Evolutionary conservation across 2,888 invertebrate genomes (phyloP).

Genomic region (Leptinotarsa peninsularis): DNA sequence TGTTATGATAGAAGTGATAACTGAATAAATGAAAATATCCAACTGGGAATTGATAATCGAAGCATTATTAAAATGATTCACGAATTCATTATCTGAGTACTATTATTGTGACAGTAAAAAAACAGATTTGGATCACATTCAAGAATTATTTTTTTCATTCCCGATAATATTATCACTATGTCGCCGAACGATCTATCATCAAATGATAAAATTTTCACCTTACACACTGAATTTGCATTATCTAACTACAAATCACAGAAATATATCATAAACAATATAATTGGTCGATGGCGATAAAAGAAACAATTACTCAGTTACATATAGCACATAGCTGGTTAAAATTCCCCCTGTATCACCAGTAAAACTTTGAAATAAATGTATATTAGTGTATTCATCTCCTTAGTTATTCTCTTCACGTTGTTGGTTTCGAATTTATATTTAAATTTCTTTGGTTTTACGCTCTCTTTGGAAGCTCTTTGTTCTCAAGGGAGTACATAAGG

Average conservation of each 20-base stretch:
- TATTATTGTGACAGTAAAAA: too few relatives aligned
- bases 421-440: slow-evolving; percentile 26
- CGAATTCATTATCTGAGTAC: too few relatives aligned
- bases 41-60: too few relatives aligned
- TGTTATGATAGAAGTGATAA: too few relatives aligned
- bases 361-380: slow-evolving; percentile 17
- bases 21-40: too few relatives aligned
- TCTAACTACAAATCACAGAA: not conserved
- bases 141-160: too few relatives aligned
- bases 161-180: too few relatives aligned
- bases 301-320: not conserved
- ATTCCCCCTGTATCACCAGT: slow-evolving; percentile 3
- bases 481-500: slow-evolving; percentile 2
- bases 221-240: too few relatives aligned
- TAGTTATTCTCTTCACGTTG: slow-evolving; percentile 22
- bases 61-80: too few relatives aligned
- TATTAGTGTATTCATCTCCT: slow-evolving; percentile 18
- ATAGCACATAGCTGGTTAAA: slow-evolving; percentile 8
- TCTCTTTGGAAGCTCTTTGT: slow-evolving; percentile 23
- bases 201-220: too few relatives aligned
- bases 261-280: not conserved
- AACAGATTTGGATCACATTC: too few relatives aligned
- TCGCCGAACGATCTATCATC: too few relatives aligned
- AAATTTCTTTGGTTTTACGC: slow-evolving; percentile 26
- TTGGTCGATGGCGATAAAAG: not conserved